Evolutionary conservation across 2,113 vertebrate genomes (phyloP).

Genomic region (Saimiri boliviensis): DNA sequence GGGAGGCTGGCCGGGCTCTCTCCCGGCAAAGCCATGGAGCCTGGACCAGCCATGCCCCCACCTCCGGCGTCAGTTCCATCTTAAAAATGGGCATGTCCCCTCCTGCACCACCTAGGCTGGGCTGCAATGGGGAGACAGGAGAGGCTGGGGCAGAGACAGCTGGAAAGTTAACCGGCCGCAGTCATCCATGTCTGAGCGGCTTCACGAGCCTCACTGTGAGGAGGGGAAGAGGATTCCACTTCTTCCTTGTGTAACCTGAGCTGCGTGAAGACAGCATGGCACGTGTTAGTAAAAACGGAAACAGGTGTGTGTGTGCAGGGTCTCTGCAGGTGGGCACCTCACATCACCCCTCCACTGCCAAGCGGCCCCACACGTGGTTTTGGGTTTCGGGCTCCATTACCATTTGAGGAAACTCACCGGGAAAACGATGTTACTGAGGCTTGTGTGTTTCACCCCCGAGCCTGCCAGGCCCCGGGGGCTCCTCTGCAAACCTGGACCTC

Average conservation of each 20-base stretch:
- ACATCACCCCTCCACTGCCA: fast-evolving
- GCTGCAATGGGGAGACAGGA: neutral
- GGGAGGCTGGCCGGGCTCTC: too few species aligned
- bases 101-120: too few species aligned
- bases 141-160: neutral
- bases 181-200: fast-evolving
- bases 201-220: neutral
- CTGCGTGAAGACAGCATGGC: neutral
- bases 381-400: neutral
- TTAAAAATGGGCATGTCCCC: too few species aligned
- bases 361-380: neutral
- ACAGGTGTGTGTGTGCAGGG: neutral
- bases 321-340: neutral
- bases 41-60: too few species aligned
- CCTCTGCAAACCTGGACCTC: neutral
- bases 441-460: neutral
- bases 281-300: neutral
- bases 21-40: too few species aligned
- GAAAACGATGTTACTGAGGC: neutral
- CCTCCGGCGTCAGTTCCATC: too few species aligned
- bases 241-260: neutral
- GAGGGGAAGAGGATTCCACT: neutral
- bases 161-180: neutral
- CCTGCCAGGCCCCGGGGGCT: neutral
- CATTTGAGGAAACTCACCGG: neutral